Conservation (phyloP, 1,140 invertebrate genomes). For the Thereuonema tuberculata region DNA sequence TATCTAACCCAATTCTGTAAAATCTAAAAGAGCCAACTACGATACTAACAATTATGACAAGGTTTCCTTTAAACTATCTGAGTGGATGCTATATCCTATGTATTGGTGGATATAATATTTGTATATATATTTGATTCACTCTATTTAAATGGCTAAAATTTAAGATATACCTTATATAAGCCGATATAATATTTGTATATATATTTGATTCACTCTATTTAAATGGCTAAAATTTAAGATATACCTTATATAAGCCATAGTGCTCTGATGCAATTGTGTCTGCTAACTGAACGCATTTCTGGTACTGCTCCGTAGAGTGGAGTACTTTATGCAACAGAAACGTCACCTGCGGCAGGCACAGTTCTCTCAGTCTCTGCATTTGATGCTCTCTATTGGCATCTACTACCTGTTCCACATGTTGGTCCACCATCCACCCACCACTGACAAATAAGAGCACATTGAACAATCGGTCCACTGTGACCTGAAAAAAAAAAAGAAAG, state of each 20-base stretch:
- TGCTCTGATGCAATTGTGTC: slow-evolving; percentile 64
- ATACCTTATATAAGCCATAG: slow-evolving; percentile 55
- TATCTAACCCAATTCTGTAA: too few relatives aligned
- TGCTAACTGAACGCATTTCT: slow-evolving; percentile 61
- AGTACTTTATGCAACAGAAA: slow-evolving; percentile 66
- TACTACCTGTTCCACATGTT: slow-evolving; percentile 22
- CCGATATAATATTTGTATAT: too few relatives aligned
- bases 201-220: too few relatives aligned
- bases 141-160: too few relatives aligned
- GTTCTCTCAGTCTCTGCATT: slow-evolving; percentile 53
- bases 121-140: too few relatives aligned
- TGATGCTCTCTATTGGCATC: slow-evolving; percentile 42
- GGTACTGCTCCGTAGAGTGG: slow-evolving; percentile 53
- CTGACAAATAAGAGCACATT: slow-evolving; percentile 79
- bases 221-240: too few relatives aligned
- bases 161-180: too few relatives aligned
- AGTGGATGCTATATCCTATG: too few relatives aligned
- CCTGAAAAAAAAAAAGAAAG: slow-evolving; percentile 34
- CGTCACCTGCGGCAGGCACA: slow-evolving; percentile 70
- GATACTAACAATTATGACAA: too few relatives aligned
- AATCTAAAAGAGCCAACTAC: too few relatives aligned
- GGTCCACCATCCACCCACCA: slow-evolving; percentile 75
- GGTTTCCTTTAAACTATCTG: too few relatives aligned
- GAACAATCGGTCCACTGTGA: slow-evolving; percentile 61
- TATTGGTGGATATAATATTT: too few relatives aligned